Percentiles rank a stretch among this genome's conserved stretches.
phyloP scores from a whole-genome alignment of 2,113 vertebrate species.

The Hypanus sabinus region DNA sequence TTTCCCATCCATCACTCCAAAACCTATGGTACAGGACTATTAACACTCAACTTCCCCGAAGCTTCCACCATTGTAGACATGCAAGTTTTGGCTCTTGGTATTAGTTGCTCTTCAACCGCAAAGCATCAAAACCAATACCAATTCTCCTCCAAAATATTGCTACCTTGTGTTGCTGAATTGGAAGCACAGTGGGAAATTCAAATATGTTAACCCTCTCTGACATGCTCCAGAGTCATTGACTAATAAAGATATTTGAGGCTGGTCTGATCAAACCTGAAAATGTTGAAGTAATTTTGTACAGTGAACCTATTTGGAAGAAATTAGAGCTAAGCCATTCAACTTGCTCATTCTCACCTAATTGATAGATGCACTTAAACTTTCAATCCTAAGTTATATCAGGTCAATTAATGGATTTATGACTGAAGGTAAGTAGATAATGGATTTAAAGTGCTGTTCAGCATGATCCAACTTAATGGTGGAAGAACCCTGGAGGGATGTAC shows the following conservation, averaged over 20 bases:
- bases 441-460: too few relatives aligned
- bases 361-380: too few relatives aligned
- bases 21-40: too few relatives aligned
- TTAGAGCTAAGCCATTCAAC: not conserved
- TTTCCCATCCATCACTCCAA: too few relatives aligned
- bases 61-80: not conserved
- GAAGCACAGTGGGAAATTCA: not conserved
- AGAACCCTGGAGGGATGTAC: too few relatives aligned
- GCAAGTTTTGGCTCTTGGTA: not conserved
- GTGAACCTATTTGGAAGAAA: not conserved
- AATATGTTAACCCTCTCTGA: not conserved
- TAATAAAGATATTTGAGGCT: not conserved
- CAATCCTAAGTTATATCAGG: too few relatives aligned
- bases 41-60: too few relatives aligned
- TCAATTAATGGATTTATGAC: too few relatives aligned
- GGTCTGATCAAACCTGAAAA: not conserved
- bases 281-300: not conserved
- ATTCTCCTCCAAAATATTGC: not conserved
- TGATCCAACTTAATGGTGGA: too few relatives aligned
- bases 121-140: not conserved
- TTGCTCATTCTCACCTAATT: too few relatives aligned
- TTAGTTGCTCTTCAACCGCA: not conserved
- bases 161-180: not conserved
- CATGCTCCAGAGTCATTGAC: not conserved
- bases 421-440: too few relatives aligned